phyloP scores from a whole-genome alignment of 2,113 vertebrate genomes.

The Phoxinus phoxinus region DNA sequence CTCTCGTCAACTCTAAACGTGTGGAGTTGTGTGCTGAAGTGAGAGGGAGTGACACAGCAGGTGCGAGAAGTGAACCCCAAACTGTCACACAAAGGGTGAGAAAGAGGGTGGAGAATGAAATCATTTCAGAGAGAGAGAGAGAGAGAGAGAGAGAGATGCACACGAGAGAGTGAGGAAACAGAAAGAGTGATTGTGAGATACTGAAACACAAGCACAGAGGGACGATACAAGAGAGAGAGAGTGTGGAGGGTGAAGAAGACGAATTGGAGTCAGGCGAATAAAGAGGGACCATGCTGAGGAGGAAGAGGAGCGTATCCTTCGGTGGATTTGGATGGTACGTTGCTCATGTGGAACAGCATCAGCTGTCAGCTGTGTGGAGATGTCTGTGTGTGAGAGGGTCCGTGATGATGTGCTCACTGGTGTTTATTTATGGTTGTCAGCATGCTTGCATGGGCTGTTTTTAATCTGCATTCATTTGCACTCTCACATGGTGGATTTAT shows the following conservation, averaged over 20 bases:
- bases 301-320: conserved; percentile 62
- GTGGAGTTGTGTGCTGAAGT: conserved; percentile 45
- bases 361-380: conserved; percentile 36
- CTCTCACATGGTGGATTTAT: not conserved
- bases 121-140: conserved; percentile 30
- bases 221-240: not conserved
- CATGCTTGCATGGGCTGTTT: conserved; percentile 28
- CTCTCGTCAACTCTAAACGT: conserved; percentile 35
- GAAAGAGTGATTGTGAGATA: conserved; percentile 41
- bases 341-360: conserved; percentile 46
- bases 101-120: conserved; percentile 48
- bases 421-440: conserved; percentile 18
- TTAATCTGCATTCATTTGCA: conserved; percentile 15
- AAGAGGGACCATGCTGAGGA: conserved; percentile 59
- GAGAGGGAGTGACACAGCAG: conserved; percentile 52
- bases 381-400: conserved; percentile 35
- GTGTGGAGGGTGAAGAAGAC: conserved; percentile 24
- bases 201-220: conserved; percentile 15
- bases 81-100: conserved; percentile 49
- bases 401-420: conserved; percentile 14
- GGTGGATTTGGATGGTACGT: conserved; percentile 64
- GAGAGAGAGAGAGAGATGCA: conserved; percentile 32
- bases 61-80: conserved; percentile 47
- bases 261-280: conserved; percentile 9
- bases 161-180: conserved; percentile 27